These are phyloP conservation scores for Columba livia DNA, from an alignment of 2,113 vertebrate genomes.

Conservation along the genomic window DNA sequence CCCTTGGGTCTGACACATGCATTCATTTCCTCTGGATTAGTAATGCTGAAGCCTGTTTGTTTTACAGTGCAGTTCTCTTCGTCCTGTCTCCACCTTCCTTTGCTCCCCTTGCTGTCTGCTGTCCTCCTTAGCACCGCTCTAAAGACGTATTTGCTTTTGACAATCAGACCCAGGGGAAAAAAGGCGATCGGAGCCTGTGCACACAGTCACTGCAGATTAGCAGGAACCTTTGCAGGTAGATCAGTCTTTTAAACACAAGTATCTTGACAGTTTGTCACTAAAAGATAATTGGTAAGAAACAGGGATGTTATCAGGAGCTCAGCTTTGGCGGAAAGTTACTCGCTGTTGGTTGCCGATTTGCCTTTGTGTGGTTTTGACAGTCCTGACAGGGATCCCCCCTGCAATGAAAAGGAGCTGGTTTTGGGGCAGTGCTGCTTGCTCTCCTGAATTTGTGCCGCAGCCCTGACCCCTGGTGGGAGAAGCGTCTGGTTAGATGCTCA, in stretches of 20 bases:
- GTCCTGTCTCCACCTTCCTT: background rate
- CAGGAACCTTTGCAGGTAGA: background rate
- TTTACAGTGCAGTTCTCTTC: background rate
- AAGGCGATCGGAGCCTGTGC: fast-evolving
- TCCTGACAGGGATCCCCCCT: background rate
- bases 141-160: background rate
- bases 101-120: background rate
- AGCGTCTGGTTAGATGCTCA: background rate
- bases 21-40: background rate
- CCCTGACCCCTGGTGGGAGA: background rate
- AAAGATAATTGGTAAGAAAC: background rate
- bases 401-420: fast-evolving
- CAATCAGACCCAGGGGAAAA: background rate
- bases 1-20: background rate
- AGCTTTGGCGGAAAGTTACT: background rate
- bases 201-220: background rate
- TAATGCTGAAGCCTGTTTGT: background rate
- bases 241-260: background rate
- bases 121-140: background rate
- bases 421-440: background rate
- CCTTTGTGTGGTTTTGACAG: background rate
- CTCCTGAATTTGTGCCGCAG: background rate
- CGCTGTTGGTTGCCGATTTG: background rate
- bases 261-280: background rate
- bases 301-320: background rate